Percentiles rank a stretch among this genome's conserved stretches.
Conservation (phyloP, 2,113 vertebrate genomes). For the Balaenoptera acutorostrata region DNA sequence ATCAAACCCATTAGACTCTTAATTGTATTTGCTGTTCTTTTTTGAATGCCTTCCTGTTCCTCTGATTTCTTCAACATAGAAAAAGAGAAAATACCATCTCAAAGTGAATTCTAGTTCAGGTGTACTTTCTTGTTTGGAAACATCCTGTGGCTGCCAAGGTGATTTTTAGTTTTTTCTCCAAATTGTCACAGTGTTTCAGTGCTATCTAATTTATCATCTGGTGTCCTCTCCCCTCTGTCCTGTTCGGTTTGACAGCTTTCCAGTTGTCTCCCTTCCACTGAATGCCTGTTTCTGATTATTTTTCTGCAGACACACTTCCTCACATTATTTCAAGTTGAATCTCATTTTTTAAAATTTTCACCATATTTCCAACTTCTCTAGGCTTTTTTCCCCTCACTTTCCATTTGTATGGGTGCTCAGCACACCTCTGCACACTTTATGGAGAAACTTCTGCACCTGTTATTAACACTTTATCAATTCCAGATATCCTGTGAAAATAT, state of each 20-base stretch:
- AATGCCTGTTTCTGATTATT: slow-evolving; percentile 38
- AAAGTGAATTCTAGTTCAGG: not conserved
- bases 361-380: not conserved
- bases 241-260: not conserved
- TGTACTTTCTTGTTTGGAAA: not conserved
- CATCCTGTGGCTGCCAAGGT: not conserved
- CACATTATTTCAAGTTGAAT: slow-evolving; percentile 24
- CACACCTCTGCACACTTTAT: not conserved
- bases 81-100: not conserved
- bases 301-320: not conserved
- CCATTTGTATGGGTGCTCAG: not conserved
- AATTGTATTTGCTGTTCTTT: slow-evolving; percentile 23
- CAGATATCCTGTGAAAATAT: not conserved
- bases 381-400: not conserved
- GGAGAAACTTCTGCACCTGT: not conserved
- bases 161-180: not conserved
- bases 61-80: not conserved
- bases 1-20: slow-evolving; percentile 12
- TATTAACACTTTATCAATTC: not conserved
- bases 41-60: slow-evolving; percentile 20
- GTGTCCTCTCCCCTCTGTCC: not conserved
- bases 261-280: not conserved
- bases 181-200: not conserved
- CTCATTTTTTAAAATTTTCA: not conserved
- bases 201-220: not conserved